Conservation (phyloP, 2,797 vertebrate species). For the Menidia menidia region DNA sequence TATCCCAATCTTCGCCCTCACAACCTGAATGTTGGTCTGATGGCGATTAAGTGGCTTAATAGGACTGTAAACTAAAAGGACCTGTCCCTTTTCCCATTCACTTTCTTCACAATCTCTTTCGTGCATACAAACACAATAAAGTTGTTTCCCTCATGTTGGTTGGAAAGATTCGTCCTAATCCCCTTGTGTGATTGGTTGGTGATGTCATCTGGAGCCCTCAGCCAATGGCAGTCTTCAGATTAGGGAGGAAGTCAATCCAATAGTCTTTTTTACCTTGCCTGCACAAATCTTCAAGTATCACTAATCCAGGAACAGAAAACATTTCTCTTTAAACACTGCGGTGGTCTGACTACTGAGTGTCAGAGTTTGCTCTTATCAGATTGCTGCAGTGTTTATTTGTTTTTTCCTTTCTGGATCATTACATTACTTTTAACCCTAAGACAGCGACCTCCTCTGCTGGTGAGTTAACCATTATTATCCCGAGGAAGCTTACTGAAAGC, state of each 20-base stretch:
- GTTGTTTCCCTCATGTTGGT: slow-evolving; percentile 15
- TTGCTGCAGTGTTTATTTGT: neutral
- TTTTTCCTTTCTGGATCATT: slow-evolving; percentile 38
- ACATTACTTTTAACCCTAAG: slow-evolving; percentile 29
- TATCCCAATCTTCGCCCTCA: slow-evolving; percentile 52
- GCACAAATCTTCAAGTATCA: slow-evolving; percentile 65
- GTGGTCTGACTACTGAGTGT: slow-evolving; percentile 19
- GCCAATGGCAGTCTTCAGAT: slow-evolving; percentile 71
- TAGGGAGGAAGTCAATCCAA: slow-evolving; percentile 79
- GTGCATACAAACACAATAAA: slow-evolving; percentile 19
- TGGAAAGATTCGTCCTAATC: slow-evolving; percentile 60
- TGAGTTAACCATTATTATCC: slow-evolving; percentile 53
- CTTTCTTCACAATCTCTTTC: slow-evolving; percentile 20
- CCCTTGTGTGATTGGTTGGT: slow-evolving; percentile 67
- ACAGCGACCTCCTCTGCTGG: slow-evolving; percentile 42
- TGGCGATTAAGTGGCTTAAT: neutral
- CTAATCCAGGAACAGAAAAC: slow-evolving; percentile 59
- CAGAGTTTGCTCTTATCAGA: slow-evolving; percentile 16
- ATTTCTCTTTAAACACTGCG: slow-evolving; percentile 3
- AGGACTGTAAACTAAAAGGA: neutral
- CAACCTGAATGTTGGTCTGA: slow-evolving; percentile 14
- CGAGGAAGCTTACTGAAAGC: slow-evolving; percentile 1
- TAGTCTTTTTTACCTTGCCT: slow-evolving; percentile 62
- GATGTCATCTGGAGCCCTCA: slow-evolving; percentile 46
- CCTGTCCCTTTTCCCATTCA: slow-evolving; percentile 1